Evolutionary conservation across 2,113 vertebrate species (phyloP).

Genomic region (Paedocypris sp.): DNA sequence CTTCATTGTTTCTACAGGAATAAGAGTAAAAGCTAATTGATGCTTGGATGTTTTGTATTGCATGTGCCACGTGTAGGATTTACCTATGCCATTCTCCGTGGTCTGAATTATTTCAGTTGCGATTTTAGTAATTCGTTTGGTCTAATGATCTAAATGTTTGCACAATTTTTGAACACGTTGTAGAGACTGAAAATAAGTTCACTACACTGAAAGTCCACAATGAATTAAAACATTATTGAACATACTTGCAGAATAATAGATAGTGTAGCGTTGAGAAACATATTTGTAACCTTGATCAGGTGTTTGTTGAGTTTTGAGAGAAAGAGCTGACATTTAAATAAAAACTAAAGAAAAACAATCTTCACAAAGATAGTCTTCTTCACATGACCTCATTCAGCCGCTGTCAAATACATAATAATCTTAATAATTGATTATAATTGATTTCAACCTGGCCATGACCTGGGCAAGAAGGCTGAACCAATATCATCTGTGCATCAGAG

Average conservation of each 20-base stretch:
- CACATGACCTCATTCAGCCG: constrained; percentile 43
- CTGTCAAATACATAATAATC: constrained; percentile 55
- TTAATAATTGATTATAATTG: constrained; percentile 96
- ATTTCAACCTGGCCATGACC: constrained; percentile 85
- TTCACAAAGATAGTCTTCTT: constrained; percentile 16
- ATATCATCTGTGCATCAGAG: constrained; percentile 68
- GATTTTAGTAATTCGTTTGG: constrained; percentile 32
- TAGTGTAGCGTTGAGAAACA: too few relatives aligned
- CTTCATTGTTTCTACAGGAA: constrained; percentile 23
- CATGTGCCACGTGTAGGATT: constrained; percentile 4
- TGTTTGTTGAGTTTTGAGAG: too few relatives aligned
- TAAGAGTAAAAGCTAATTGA: constrained; percentile 14
- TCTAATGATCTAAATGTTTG: constrained; percentile 37
- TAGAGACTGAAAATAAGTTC: constrained; percentile 34
- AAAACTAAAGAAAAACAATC: constrained; percentile 35
- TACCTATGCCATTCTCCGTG: too few relatives aligned
- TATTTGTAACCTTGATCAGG: too few relatives aligned
- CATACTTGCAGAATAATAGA: too few relatives aligned
- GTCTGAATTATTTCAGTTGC: too few relatives aligned
- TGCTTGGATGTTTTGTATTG: not conserved
- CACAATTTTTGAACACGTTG: too few relatives aligned
- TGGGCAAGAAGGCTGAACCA: constrained; percentile 69
- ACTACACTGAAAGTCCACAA: too few relatives aligned
- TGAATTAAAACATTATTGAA: too few relatives aligned
- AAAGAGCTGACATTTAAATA: too few relatives aligned